Evolutionary conservation across 2,113 vertebrate species (phyloP).

Genomic region (Shinisaurus crocodilurus): DNA sequence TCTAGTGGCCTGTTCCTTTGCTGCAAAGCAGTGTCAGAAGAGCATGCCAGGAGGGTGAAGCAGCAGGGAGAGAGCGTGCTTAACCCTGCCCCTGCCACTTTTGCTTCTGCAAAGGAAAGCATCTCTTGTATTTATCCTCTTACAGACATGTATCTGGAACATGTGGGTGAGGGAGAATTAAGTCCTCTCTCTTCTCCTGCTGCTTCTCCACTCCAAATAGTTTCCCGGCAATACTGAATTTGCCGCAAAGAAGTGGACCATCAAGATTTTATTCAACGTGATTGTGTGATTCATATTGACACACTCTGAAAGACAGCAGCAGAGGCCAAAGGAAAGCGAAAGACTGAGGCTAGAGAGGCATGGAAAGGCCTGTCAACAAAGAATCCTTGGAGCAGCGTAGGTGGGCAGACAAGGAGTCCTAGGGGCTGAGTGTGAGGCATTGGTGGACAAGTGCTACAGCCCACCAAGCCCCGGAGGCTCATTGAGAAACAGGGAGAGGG

Average conservation of each 20-base stretch:
- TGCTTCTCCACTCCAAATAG: not conserved
- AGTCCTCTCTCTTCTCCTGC: no score
- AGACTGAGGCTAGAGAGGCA: not conserved
- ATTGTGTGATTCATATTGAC: not conserved
- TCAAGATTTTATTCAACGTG: not conserved
- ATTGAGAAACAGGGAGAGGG: not conserved
- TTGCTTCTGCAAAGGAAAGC: not conserved
- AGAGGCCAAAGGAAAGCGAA: not conserved
- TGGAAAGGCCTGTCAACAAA: not conserved
- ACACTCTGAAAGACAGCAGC: not conserved
- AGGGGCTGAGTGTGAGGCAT: not conserved
- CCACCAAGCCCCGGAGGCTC: not conserved
- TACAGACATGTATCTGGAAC: not conserved
- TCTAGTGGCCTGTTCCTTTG: not conserved
- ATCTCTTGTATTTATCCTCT: not conserved
- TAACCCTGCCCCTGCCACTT: no score
- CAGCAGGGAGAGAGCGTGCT: not conserved
- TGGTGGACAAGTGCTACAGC: not conserved
- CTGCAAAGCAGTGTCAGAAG: no score
- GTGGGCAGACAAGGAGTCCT: not conserved
- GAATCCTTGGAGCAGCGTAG: not conserved
- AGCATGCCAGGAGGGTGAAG: not conserved
- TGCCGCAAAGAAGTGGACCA: not conserved
- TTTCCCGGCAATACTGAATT: not conserved
- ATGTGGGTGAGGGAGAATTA: not conserved